Evolutionary conservation across 2,888 invertebrate species (phyloP), one percentile per base, ranked within the genome.

Genomic region (Chrysina gloriosa): DNA sequence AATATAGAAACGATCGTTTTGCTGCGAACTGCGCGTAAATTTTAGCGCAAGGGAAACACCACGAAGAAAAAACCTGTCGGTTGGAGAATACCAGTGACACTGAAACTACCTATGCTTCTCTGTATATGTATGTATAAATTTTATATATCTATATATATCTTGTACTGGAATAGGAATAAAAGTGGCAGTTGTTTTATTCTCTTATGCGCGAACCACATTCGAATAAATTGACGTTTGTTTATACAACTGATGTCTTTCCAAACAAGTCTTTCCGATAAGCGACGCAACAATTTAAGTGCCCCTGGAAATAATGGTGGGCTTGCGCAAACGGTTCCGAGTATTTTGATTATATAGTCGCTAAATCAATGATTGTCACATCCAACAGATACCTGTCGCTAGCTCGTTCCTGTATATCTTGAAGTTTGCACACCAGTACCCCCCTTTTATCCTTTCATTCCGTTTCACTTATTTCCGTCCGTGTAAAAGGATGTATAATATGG

Each of bases 21-120:
- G 63, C 61, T 36, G 39, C 69, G 34, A 64, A 70, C 66, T 69
- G 70, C 69, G 72, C 74, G 71, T 72, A 75, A 73, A 72, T 73
- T 70, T 67, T 70, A 72, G 71, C 67, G 68, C 67, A 65, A 64
- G 71, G 71, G 71, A 74, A 74, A 72, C 71, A 72, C 63, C 36
- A 58, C 27, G 39, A 21, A 25, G 58, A 39, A 39, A 58, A 58
- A 34, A 19, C 58, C 39, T 36, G 23, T 21, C 23, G 36, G 71
- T 66, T 69, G 72, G 74, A 50, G 74, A 76, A 77, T 76, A 73
- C 74, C 75, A 70, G 73, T 71, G 72, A 66, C 31, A 39, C 50
- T 29, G n/a, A 39, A 52, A 61, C 47, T 42, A 39, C 14, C 19
- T 45, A 50, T 14, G 25, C 27, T 23, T 25, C 9, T 11, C 23